A percentile compares a stretch with the other conserved stretches of the same genome.
phyloP scores from a whole-genome alignment of 2,888 invertebrate species.

The Neoitamus cyanurus region DNA sequence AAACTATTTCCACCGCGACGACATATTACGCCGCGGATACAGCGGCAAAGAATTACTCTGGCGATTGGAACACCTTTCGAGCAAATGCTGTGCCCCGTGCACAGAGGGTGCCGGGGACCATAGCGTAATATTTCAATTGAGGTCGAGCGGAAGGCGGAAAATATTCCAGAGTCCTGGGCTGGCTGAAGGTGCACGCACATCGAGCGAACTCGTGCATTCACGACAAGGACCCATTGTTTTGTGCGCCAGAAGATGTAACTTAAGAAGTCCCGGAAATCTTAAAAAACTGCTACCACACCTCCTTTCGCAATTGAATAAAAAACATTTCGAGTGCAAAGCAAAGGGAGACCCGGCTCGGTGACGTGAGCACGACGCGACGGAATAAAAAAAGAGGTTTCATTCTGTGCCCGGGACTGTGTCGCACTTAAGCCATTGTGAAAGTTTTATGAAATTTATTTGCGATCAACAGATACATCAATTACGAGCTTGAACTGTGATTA shows the following conservation, averaged over 20 bases:
- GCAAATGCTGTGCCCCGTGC: not conserved
- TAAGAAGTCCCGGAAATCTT: slow-evolving; percentile 56
- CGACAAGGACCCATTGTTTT: slow-evolving; percentile 32
- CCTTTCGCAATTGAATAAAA: slow-evolving; percentile 50
- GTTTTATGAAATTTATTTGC: not conserved
- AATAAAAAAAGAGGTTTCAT: not conserved
- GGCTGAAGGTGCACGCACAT: slow-evolving; percentile 29
- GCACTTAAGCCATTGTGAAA: not conserved
- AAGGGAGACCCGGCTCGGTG: slow-evolving; percentile 33
- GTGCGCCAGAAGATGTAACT: slow-evolving; percentile 53
- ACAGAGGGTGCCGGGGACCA: not conserved
- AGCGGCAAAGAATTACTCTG: not conserved
- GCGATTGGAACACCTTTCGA: slow-evolving; percentile 29
- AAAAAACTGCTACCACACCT: slow-evolving; percentile 56
- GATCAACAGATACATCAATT: slow-evolving; percentile 27
- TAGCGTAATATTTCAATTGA: slow-evolving; percentile 51
- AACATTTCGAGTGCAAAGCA: not conserved
- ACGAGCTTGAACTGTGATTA: not conserved
- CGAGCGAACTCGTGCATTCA: slow-evolving; percentile 4
- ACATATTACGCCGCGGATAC: not conserved
- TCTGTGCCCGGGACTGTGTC: not conserved
- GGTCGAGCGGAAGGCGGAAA: slow-evolving; percentile 51
- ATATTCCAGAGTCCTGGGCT: slow-evolving; percentile 36
- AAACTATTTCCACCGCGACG: not conserved
- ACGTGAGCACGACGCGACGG: not conserved